Evolutionary conservation across 1,140 invertebrate species (phyloP), one percentile per base, ranked within the genome.

Genomic region (Atopsyche davidsoni): DNA sequence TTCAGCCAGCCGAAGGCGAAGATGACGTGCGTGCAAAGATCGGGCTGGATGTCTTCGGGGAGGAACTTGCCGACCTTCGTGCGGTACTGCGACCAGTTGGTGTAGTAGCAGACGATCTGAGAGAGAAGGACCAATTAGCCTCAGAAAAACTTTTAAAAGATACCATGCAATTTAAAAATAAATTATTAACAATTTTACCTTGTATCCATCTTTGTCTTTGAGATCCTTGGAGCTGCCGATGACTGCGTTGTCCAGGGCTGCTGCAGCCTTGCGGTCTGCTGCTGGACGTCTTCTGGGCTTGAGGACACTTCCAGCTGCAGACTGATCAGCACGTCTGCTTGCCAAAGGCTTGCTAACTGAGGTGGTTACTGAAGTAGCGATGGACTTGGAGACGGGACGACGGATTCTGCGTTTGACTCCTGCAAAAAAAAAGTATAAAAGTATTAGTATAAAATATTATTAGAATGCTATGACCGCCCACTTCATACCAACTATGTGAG

Each of bases 1-100:
- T 96, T 96, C 66, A 97, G 75, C 92, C 92, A 96, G 1, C 91
- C 93, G 66, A 98, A 97, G 17, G 94, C 89, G 68, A 93, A 96
- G 59, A 97, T 91, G 59, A 97, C 78, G 72, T 97, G 94, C 1
- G 94, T 97, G 68, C 95, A 98, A 3, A 98, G 77, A 68, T 93
- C 86, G 1, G 93, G 89, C 46, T 93, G 85, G 53, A 97, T 96
- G 66, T 98, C 91, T 74, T 97, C 94, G 0, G 95, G 94, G 23
- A 83, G 64, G 71, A 93, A 97, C 73, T 96, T 96, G 22, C 91
- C 94, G 46, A 89, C 75, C 65, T 95, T 96, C 1, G 86, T 84
- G 43, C 94, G 76, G 65, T 97, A 97, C 64, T 97, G 94, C 0
- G 94, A 93, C 94, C 94, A 97, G 73, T 97, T 96, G 14, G 92